These are phyloP conservation scores for Osmoderma eremita DNA, from an alignment of 2,888 invertebrate genomes.

Conservation along the genomic window DNA sequence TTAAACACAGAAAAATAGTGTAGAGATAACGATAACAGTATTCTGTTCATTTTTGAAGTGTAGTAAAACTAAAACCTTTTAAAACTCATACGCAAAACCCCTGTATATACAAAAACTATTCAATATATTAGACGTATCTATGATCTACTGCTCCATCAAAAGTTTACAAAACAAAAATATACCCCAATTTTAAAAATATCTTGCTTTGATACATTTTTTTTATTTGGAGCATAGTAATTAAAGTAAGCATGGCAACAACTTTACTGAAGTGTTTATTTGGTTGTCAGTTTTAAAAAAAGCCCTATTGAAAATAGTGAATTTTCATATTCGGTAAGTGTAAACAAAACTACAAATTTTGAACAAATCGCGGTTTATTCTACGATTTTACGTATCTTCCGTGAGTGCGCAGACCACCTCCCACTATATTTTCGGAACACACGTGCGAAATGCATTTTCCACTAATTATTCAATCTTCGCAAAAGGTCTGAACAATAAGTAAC, in stretches of 20 bases:
- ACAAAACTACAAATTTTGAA: conserved; percentile 26
- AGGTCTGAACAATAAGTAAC: conserved; percentile 46
- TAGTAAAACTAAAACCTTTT: too few species aligned
- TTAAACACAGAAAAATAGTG: too few species aligned
- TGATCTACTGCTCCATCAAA: too few species aligned
- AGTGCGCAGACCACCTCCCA: conserved; percentile 43
- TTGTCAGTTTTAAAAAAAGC: conserved; percentile 45
- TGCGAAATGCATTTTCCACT: conserved; percentile 51
- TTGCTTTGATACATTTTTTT: neutral
- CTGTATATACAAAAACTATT: too few species aligned
- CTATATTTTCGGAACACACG: conserved; percentile 46
- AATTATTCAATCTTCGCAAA: conserved; percentile 53
- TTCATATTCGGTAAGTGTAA: conserved; percentile 33
- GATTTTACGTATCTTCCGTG: conserved; percentile 44
- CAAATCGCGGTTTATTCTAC: conserved; percentile 28
- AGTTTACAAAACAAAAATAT: too few species aligned
- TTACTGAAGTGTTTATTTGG: conserved; percentile 46
- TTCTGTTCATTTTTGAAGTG: too few species aligned
- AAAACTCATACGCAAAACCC: too few species aligned
- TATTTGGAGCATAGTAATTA: conserved; percentile 7
- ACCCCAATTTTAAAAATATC: too few species aligned
- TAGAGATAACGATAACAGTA: too few species aligned
- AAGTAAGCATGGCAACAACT: conserved; percentile 39
- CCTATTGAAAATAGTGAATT: conserved; percentile 38
- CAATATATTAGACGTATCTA: too few species aligned